Conservation (phyloP, 2,113 vertebrate genomes). For the Paradisaea rubra region DNA sequence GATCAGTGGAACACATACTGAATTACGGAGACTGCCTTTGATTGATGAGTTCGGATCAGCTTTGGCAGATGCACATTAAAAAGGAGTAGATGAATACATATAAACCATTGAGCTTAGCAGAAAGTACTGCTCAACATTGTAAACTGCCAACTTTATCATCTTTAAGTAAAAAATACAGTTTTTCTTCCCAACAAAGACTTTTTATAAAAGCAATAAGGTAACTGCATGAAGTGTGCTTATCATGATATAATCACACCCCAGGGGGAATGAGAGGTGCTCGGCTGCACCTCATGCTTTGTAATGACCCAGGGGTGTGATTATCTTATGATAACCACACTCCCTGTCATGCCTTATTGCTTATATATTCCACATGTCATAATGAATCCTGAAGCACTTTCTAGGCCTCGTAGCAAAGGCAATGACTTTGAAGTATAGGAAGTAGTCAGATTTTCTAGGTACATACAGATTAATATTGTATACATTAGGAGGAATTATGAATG, state of each 20-base stretch:
- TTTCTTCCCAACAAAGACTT: conserved; percentile 71
- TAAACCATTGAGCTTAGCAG: conserved; percentile 42
- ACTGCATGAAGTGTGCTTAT: conserved; percentile 65
- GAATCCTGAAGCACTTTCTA: conserved; percentile 76
- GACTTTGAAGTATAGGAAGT: conserved; percentile 74
- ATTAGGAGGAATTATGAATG: conserved; percentile 73
- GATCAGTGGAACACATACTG: conserved; percentile 32
- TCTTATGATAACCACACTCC: conserved; percentile 75
- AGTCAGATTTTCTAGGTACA: conserved; percentile 72
- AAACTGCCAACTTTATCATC: conserved; percentile 69
- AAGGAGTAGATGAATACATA: conserved; percentile 44
- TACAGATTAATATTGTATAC: conserved; percentile 72
- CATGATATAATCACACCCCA: conserved; percentile 73
- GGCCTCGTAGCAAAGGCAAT: conserved; percentile 66
- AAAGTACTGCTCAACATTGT: conserved; percentile 58
- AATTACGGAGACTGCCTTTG: conserved; percentile 6
- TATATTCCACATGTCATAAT: conserved; percentile 77
- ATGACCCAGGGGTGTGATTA: conserved; percentile 80
- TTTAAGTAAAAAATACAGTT: conserved; percentile 64
- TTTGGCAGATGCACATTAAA: conserved; percentile 48
- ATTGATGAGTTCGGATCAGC: conserved; percentile 40
- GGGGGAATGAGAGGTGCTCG: conserved; percentile 68
- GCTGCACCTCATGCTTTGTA: conserved; percentile 73
- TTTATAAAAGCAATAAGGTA: conserved; percentile 70
- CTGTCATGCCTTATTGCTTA: conserved; percentile 79